Evolutionary conservation across 2,888 invertebrate species (phyloP).

Genomic region (Homarus gammarus): DNA sequence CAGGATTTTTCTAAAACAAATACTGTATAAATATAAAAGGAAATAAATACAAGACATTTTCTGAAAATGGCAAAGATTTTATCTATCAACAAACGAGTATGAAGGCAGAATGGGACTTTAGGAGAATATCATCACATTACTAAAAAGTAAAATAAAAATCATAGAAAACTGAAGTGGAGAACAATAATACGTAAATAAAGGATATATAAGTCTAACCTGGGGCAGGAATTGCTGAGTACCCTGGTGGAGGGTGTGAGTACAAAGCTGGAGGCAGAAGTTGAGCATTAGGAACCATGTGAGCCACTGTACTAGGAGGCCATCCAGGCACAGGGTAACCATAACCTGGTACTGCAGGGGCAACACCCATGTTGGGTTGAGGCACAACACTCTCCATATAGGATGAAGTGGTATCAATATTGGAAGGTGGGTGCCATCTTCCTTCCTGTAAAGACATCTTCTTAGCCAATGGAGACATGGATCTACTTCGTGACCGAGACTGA

Average conservation of each 20-base stretch:
- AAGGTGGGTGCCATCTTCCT: slow-evolving; percentile 59
- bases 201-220: background rate
- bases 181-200: background rate
- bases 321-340: slow-evolving; percentile 24
- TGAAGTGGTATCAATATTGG: slow-evolving; percentile 48
- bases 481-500: slow-evolving; percentile 20
- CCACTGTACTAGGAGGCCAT: background rate
- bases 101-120: too few species aligned
- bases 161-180: background rate
- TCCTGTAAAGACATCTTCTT: slow-evolving; percentile 70
- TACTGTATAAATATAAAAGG: too few species aligned
- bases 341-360: background rate
- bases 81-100: too few species aligned
- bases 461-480: slow-evolving; percentile 67
- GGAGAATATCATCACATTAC: background rate
- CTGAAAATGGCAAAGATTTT: too few species aligned
- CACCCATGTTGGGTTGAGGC: background rate
- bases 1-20: too few species aligned
- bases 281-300: background rate
- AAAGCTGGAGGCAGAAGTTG: slow-evolving; percentile 3
- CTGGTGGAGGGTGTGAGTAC: background rate
- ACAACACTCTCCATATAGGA: slow-evolving; percentile 17
- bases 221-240: background rate
- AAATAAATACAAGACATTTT: too few species aligned
- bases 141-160: background rate